Evolutionary conservation across 2,888 invertebrate genomes (phyloP).

Genomic region (Vanessa cardui): DNA sequence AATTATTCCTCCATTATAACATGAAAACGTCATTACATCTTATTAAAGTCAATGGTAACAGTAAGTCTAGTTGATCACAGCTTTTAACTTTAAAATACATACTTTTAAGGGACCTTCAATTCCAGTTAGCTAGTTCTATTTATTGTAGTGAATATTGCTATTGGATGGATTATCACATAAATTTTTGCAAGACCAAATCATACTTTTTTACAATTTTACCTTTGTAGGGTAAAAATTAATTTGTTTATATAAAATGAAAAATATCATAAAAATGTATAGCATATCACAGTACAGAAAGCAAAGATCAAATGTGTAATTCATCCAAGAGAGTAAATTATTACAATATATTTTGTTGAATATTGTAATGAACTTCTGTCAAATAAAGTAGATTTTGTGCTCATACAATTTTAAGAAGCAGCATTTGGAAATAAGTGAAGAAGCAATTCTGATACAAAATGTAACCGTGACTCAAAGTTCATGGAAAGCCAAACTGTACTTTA

Average conservation of each 20-base stretch:
- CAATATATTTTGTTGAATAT: constrained; percentile 78
- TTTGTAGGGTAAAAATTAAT: constrained; percentile 69
- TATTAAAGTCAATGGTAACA: constrained; percentile 21
- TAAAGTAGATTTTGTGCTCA: constrained; percentile 69
- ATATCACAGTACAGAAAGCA: constrained; percentile 71
- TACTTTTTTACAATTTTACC: constrained; percentile 76
- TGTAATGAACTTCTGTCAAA: constrained; percentile 73
- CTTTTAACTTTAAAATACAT: constrained; percentile 74
- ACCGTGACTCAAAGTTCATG: constrained; percentile 67
- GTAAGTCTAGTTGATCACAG: constrained; percentile 74
- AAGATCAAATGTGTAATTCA: constrained; percentile 67
- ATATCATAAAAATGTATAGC: constrained; percentile 78
- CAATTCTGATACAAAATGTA: constrained; percentile 59
- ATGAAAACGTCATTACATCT: constrained; percentile 24
- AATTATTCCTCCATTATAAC: constrained; percentile 57
- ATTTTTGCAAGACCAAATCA: constrained; percentile 79
- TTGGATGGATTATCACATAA: constrained; percentile 70
- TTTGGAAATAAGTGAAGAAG: constrained; percentile 82
- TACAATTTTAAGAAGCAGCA: constrained; percentile 72
- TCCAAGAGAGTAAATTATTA: constrained; percentile 69
- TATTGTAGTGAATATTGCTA: constrained; percentile 76
- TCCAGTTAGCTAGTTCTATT: constrained; percentile 82
- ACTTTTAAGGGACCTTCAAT: constrained; percentile 83
- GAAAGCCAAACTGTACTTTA: constrained; percentile 77
- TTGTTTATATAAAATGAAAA: constrained; percentile 72